Evolutionary conservation across 2,113 vertebrate genomes (phyloP), one percentile per base, ranked within the genome.

Genomic region (Hemichromis elongatus): DNA sequence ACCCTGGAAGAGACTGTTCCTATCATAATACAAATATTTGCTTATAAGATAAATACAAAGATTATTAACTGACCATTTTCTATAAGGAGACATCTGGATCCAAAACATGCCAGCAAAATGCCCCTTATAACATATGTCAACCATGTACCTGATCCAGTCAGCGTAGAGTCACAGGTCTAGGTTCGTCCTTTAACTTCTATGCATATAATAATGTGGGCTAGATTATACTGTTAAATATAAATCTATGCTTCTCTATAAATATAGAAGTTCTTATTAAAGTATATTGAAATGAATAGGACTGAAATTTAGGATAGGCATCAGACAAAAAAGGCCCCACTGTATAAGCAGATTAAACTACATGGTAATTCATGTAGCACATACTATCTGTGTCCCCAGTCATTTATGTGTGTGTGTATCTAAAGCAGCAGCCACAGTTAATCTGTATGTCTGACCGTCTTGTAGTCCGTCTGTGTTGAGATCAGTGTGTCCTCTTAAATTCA

Each of bases 401-500:
- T 73, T 73, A 45, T 63, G 54, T 56, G 10, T 53, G n/a, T 61
- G 45, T 61, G 59, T 42, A 16, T 77, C 21, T 84, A 3, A 35
- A 37, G 53, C 19, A 28, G 28, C 1, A 45, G 55, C 79, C 68
- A 54, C 3, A 5, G 24, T 54, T 93, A 87, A 91, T 87, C 84
- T 85, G 70, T 24, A 7, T 4, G 57, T 82, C 77, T 85, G 83
- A 81, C 79, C 2, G 54, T 80, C 85, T 80, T 6, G 10, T 35
- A 28, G 75, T 77, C 35, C 5, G 77, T 84, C 56, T 87, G 89
- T 4, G 40, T 45, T 4, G 5, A 79, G 77, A 77, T 82, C 82
- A 80, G 45, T 12, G 24, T 1, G 61, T 85, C 78, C 79, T 77
- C 18, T 54, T 79, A 7, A n/a, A 86, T 88, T 90, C 83, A 90